phyloP scores from a whole-genome alignment of 1,140 invertebrate genomes.

The Procambarus virginalis region DNA sequence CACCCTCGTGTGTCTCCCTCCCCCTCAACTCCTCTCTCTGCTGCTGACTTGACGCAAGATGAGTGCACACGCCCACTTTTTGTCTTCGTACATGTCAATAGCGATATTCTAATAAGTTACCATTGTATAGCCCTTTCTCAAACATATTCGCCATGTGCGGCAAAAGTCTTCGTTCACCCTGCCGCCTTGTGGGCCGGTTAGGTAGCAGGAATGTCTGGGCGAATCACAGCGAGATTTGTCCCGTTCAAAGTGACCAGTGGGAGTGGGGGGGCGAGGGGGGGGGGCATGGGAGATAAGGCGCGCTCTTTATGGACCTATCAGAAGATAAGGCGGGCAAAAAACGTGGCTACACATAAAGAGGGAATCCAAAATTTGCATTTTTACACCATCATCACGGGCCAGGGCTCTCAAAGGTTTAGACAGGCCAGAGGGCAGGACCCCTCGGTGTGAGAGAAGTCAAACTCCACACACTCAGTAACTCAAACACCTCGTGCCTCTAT shows the following conservation, averaged over 20 bases:
- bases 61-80: conserved; percentile 54
- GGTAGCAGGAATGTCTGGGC: conserved; percentile 1
- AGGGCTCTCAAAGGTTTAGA: conserved; percentile 64
- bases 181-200: too few species aligned
- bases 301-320: conserved; percentile 68
- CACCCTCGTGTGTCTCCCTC: neutral
- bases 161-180: conserved; percentile 35
- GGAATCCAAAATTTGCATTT: conserved; percentile 66
- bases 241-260: conserved; percentile 22
- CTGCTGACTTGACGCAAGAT: conserved; percentile 51
- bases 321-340: conserved; percentile 63
- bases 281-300: conserved; percentile 51
- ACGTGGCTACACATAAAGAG: conserved; percentile 67
- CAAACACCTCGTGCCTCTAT: neutral
- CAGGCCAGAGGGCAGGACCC: conserved; percentile 56
- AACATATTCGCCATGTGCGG: conserved; percentile 6
- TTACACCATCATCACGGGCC: conserved; percentile 65
- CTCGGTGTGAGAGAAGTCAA: neutral
- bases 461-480: neutral
- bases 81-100: conserved; percentile 64
- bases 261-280: neutral
- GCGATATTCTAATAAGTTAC: conserved; percentile 67
- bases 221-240: conserved; percentile 46
- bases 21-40: neutral
- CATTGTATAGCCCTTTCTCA: conserved; percentile 42